Percentiles rank a stretch among this genome's conserved stretches.
phyloP scores from a whole-genome alignment of 2,113 vertebrate genomes.

The Microcebus jonahi region DNA sequence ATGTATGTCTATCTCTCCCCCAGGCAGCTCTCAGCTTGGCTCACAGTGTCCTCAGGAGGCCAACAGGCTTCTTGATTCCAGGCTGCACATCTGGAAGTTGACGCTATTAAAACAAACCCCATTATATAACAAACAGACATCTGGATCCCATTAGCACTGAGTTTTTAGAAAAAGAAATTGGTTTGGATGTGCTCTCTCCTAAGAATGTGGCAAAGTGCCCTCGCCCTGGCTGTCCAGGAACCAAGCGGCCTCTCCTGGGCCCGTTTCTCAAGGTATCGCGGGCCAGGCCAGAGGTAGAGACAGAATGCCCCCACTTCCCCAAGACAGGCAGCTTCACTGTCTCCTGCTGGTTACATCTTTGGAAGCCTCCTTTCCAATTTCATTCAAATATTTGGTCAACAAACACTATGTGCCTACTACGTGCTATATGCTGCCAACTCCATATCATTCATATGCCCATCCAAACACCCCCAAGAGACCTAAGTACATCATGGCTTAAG shows the following conservation, averaged over 20 bases:
- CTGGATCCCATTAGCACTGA: constrained; percentile 77
- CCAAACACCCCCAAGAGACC: not conserved
- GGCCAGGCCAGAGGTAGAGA: not conserved
- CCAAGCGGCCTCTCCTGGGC: constrained; percentile 32
- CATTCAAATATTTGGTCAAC: not conserved
- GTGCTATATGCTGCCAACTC: not conserved
- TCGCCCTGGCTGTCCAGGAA: constrained; percentile 74
- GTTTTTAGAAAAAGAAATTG: constrained; percentile 81
- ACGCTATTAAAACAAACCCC: constrained; percentile 82
- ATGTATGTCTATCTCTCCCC: not conserved
- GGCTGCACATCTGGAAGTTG: constrained; percentile 83
- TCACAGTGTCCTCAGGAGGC: constrained; percentile 64
- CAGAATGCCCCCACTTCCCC: not conserved
- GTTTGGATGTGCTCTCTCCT: constrained; percentile 77
- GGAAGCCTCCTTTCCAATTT: not conserved
- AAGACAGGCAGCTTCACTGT: not conserved
- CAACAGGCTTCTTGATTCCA: constrained; percentile 82
- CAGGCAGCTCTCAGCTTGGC: constrained; percentile 61
- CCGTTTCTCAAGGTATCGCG: not conserved
- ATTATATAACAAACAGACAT: constrained; percentile 82
- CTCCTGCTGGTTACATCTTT: not conserved
- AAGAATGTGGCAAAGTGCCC: constrained; percentile 78
- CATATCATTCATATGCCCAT: not conserved
- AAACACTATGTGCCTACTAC: not conserved
- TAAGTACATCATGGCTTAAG: not conserved